Conservation (phyloP, 2,113 vertebrate genomes). For the Rhinichthys klamathensis region DNA sequence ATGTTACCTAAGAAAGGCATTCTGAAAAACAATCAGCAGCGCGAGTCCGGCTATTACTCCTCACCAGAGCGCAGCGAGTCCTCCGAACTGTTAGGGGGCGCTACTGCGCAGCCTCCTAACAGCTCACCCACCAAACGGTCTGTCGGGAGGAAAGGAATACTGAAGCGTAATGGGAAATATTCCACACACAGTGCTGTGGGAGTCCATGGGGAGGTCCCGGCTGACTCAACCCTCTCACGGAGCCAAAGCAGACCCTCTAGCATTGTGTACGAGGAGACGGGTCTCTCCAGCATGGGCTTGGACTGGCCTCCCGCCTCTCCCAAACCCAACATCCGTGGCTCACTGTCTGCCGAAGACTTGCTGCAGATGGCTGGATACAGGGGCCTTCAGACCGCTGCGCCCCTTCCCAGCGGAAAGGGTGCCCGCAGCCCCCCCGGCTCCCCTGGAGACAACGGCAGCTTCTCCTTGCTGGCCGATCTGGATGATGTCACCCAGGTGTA, state of each 20-base stretch:
- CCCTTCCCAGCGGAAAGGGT: slow-evolving; percentile 84
- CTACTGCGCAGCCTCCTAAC: slow-evolving; percentile 65
- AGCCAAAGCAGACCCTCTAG: slow-evolving; percentile 93
- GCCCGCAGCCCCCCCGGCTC: slow-evolving; percentile 78
- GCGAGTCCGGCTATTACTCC: slow-evolving; percentile 97
- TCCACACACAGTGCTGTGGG: slow-evolving; percentile 73
- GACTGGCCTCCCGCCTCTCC: slow-evolving; percentile 82
- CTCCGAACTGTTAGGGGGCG: slow-evolving; percentile 84
- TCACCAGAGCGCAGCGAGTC: slow-evolving; percentile 96
- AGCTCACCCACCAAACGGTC: slow-evolving; percentile 71
- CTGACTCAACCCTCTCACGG: slow-evolving; percentile 84
- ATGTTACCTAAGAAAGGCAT: slow-evolving; percentile 96
- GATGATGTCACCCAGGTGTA: slow-evolving; percentile 99
- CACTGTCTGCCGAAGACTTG: slow-evolving; percentile 94
- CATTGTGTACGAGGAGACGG: slow-evolving; percentile 87
- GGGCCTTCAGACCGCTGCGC: slow-evolving; percentile 83
- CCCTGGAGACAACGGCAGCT: slow-evolving; percentile 89
- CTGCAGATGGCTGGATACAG: slow-evolving; percentile 88
- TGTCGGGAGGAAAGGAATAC: slow-evolving; percentile 87
- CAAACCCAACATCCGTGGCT: slow-evolving; percentile 87
- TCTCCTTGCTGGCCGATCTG: slow-evolving; percentile 94
- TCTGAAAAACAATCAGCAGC: slow-evolving; percentile 92
- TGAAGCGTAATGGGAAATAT: slow-evolving; percentile 95
- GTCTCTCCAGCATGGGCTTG: slow-evolving; percentile 78
- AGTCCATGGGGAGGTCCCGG: slow-evolving; percentile 70